phyloP scores from a whole-genome alignment of 2,797 vertebrate genomes.

The Danio choprae region DNA sequence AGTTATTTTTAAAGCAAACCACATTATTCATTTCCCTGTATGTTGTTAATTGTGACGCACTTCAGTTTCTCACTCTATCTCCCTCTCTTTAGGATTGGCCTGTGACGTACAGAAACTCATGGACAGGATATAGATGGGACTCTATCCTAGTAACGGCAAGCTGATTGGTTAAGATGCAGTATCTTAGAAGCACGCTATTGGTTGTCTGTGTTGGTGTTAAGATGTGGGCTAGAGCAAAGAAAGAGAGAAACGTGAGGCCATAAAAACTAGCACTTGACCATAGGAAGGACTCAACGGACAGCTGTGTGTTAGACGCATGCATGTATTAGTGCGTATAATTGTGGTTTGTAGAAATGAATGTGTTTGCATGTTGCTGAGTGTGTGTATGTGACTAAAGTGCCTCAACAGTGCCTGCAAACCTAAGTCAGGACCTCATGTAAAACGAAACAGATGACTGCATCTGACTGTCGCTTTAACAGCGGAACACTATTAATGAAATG shows the following conservation, averaged over 20 bases:
- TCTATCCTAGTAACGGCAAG: constrained; percentile 64
- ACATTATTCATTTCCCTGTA: constrained; percentile 5
- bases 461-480: constrained; percentile 3
- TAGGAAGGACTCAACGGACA: neutral
- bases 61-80: constrained; percentile 36
- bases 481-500: constrained; percentile 16
- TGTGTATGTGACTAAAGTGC: constrained; percentile 3
- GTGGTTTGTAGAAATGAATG: neutral
- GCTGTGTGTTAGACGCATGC: neutral
- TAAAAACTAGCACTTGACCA: constrained; percentile 56
- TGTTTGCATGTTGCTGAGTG: constrained; percentile 10
- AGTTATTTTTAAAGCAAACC: constrained; percentile 17
- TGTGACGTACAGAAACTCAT: constrained; percentile 57
- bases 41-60: constrained; percentile 54
- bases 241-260: constrained; percentile 53
- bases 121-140: constrained; percentile 62
- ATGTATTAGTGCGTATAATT: neutral
- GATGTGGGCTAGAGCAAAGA: constrained; percentile 49
- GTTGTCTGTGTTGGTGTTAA: constrained; percentile 54
- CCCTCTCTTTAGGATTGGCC: constrained; percentile 43
- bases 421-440: constrained; percentile 17
- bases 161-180: constrained; percentile 60
- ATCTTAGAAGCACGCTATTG: constrained; percentile 59
- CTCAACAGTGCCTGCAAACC: neutral
- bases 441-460: neutral